These are phyloP conservation scores for Pterobdella sp. DNA, from an alignment of 2,888 invertebrate genomes.

Conservation along the genomic window DNA sequence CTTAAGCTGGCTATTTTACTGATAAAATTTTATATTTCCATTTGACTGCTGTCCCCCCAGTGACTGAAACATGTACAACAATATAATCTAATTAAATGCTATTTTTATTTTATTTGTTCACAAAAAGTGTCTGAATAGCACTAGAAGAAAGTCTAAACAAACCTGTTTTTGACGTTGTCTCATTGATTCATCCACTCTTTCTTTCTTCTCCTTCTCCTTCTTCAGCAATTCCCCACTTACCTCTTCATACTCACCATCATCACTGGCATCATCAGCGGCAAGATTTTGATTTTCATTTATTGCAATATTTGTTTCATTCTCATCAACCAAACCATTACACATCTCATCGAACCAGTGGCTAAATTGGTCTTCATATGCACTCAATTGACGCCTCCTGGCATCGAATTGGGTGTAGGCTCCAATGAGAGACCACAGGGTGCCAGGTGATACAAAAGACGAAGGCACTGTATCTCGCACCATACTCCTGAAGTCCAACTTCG, in stretches of 20 bases:
- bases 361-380: background rate
- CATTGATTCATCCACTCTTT: constrained; percentile 18
- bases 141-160: too few relatives aligned
- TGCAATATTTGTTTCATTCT: too few relatives aligned
- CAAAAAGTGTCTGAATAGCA: too few relatives aligned
- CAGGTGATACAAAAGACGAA: background rate
- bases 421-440: constrained; percentile 14
- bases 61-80: too few relatives aligned
- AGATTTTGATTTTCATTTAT: too few relatives aligned
- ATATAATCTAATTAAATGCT: too few relatives aligned
- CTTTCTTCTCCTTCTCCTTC: constrained; percentile 24
- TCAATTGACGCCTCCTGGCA: background rate
- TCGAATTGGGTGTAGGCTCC: constrained; percentile 18
- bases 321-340: background rate
- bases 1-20: too few relatives aligned
- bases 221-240: constrained; percentile 11
- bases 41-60: too few relatives aligned
- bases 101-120: too few relatives aligned
- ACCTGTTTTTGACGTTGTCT: constrained; percentile 18
- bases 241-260: constrained; percentile 15
- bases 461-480: constrained; percentile 66
- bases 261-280: background rate
- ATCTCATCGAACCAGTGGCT: constrained; percentile 5
- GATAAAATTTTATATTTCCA: too few relatives aligned
- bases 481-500: constrained; percentile 70